Evolutionary conservation across 2,888 invertebrate genomes (phyloP).

Genomic region (Eupithecia subfuscata): DNA sequence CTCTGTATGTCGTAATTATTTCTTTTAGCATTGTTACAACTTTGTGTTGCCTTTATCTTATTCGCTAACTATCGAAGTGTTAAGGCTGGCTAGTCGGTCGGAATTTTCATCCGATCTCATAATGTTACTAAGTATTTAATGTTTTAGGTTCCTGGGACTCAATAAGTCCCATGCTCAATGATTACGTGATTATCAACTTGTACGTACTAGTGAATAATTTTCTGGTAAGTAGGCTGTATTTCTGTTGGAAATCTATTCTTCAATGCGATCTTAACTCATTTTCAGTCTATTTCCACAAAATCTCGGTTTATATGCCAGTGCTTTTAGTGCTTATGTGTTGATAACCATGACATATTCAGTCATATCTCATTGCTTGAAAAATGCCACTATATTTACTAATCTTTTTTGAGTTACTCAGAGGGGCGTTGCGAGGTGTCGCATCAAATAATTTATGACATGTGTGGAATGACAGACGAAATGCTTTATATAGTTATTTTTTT

Average conservation of each 20-base stretch:
- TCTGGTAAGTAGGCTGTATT: background rate
- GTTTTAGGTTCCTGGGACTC: background rate
- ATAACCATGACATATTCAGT: background rate
- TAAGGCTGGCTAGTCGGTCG: constrained; percentile 14
- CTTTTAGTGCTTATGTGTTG: background rate
- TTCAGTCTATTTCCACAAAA: background rate
- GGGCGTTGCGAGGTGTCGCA: background rate
- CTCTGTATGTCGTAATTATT: constrained; percentile 29
- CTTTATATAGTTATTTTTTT: background rate
- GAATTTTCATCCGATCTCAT: background rate
- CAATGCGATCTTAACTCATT: background rate
- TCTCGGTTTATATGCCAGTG: background rate
- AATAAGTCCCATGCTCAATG: no score
- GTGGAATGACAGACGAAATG: background rate
- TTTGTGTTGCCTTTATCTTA: constrained; percentile 39
- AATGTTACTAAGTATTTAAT: background rate
- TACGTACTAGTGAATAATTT: background rate
- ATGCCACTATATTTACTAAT: background rate
- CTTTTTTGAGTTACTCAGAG: background rate
- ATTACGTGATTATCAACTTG: background rate
- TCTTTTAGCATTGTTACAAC: constrained; percentile 34
- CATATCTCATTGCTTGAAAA: background rate
- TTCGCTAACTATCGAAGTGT: constrained; percentile 45
- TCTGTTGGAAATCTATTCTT: background rate
- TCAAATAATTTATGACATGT: background rate